Evolutionary conservation across 2,113 vertebrate species (phyloP).

Genomic region (Cygnus atratus): DNA sequence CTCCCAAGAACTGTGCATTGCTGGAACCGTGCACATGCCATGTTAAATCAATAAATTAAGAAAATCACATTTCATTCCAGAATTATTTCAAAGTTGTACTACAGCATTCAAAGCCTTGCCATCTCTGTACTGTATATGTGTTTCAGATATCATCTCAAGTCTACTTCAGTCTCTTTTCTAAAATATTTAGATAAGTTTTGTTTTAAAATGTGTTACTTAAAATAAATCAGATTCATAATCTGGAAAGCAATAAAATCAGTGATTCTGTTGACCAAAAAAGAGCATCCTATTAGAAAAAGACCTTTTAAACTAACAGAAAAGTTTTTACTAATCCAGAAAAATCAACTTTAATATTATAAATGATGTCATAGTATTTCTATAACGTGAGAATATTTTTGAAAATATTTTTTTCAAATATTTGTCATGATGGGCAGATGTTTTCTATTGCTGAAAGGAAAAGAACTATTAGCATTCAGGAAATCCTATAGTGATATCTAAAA

Average conservation of each 20-base stretch:
- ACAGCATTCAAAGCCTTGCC: background rate
- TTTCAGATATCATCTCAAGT: background rate
- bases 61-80: background rate
- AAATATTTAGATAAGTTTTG: background rate
- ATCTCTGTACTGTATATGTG: background rate
- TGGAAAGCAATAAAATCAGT: background rate
- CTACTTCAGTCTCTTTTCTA: too few species aligned
- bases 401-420: background rate
- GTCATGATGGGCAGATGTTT: background rate
- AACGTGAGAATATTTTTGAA: background rate
- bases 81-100: background rate
- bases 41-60: background rate
- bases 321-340: background rate
- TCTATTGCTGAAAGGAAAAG: background rate
- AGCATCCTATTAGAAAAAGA: background rate
- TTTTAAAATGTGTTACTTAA: background rate
- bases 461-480: background rate
- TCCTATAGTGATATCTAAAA: background rate
- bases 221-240: background rate
- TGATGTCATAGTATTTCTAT: background rate
- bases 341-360: too few species aligned
- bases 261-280: background rate
- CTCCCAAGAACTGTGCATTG: background rate
- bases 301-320: background rate
- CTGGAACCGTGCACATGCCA: background rate